Evolutionary conservation across 1,140 invertebrate genomes (phyloP).

Genomic region (Nephila pilipes): DNA sequence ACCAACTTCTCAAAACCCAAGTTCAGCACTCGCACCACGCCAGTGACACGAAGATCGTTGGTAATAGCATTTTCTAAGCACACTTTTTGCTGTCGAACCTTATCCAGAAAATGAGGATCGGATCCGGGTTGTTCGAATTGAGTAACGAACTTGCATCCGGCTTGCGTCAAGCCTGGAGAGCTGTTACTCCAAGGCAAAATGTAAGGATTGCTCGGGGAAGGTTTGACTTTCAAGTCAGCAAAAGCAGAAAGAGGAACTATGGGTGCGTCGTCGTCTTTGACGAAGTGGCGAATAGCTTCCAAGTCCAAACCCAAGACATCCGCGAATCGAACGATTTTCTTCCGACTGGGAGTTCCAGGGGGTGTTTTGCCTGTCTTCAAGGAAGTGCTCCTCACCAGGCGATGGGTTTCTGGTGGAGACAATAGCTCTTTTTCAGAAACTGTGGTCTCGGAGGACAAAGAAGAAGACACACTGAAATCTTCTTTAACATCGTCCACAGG

Average conservation of each 20-base stretch:
- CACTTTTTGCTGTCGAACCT: slow-evolving; percentile 87
- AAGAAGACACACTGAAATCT: not conserved
- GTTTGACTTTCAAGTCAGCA: slow-evolving; percentile 82
- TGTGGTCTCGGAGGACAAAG: not conserved
- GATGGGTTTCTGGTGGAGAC: slow-evolving; percentile 33
- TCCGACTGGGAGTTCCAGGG: slow-evolving; percentile 85
- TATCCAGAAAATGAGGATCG: slow-evolving; percentile 88
- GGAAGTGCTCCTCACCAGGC: slow-evolving; percentile 87
- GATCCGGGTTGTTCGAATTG: slow-evolving; percentile 91
- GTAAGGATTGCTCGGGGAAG: slow-evolving; percentile 91
- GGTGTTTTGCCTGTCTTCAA: slow-evolving; percentile 87
- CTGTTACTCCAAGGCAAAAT: slow-evolving; percentile 85
- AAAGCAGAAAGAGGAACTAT: slow-evolving; percentile 92
- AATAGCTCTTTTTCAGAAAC: not conserved
- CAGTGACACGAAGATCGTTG: slow-evolving; percentile 87
- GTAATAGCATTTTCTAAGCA: slow-evolving; percentile 92
- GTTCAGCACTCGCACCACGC: slow-evolving; percentile 93
- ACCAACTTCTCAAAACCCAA: slow-evolving; percentile 95
- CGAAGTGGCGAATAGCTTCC: slow-evolving; percentile 86
- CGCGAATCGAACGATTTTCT: slow-evolving; percentile 97
- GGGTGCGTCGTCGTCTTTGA: slow-evolving; percentile 88
- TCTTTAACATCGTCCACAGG: slow-evolving; percentile 46
- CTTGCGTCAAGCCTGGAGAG: not conserved
- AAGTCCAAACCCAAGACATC: slow-evolving; percentile 96
- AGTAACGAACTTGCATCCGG: slow-evolving; percentile 86